phyloP scores from a whole-genome alignment of 2,888 invertebrate species.

The Spicauda simplicius region DNA sequence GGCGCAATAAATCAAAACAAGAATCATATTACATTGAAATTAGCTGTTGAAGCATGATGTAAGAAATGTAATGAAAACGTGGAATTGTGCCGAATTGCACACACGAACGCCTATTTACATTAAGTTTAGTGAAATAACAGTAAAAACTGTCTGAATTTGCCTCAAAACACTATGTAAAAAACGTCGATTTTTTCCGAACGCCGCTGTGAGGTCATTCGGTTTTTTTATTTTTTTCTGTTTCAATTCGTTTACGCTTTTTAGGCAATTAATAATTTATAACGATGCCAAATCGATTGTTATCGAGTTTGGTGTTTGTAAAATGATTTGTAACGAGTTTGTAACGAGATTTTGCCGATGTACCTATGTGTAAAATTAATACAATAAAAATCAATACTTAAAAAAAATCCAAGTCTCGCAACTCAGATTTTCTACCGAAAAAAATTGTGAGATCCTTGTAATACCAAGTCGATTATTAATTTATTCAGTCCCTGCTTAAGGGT shows the following conservation, averaged over 20 bases:
- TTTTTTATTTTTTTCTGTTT: background rate
- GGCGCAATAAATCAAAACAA: conserved; percentile 12
- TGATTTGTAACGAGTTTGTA: too few relatives aligned
- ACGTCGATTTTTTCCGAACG: background rate
- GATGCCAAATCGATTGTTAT: background rate
- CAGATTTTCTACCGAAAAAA: too few relatives aligned
- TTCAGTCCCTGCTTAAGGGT: too few relatives aligned
- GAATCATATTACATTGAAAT: conserved; percentile 27
- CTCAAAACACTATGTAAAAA: conserved; percentile 7
- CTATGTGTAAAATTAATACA: too few relatives aligned
- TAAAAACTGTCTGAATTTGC: conserved; percentile 12
- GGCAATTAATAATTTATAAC: background rate
- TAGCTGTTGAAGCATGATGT: conserved; percentile 19
- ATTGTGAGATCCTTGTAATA: too few relatives aligned
- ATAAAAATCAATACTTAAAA: too few relatives aligned
- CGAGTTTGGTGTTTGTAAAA: too few relatives aligned
- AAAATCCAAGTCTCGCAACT: too few relatives aligned
- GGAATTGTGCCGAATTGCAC: conserved; percentile 19
- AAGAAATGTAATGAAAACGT: conserved; percentile 19
- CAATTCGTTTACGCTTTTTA: background rate
- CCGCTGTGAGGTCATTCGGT: conserved; percentile 6
- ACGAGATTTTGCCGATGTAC: too few relatives aligned
- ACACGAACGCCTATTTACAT: conserved; percentile 25
- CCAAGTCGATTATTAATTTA: too few relatives aligned
- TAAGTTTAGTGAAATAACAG: conserved; percentile 7